Base-by-base conservation (phyloP, 2,113 vertebrate genomes). In the Oostethus manadensis region DNA sequence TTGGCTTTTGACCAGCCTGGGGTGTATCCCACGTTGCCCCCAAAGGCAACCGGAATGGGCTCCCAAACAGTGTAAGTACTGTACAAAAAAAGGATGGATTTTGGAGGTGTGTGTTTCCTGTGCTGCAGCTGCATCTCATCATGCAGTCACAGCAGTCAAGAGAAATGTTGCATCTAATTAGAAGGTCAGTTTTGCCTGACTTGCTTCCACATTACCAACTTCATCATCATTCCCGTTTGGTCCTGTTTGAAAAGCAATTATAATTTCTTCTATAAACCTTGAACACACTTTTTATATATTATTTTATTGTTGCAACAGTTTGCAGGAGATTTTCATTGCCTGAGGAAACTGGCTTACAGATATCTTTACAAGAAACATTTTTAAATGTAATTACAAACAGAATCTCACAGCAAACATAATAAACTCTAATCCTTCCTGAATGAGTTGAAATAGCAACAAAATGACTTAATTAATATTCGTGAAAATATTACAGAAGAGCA, bases 401-500 rank as follows among this genome's bases (percentile, higher is more conserved):
- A 42, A 13, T 13, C 13, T 42, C 1, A 5, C 11, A 51, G 8
- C 22, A 51, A 33, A 8, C 3, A 44, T 5, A 17, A 44, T 46
- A 48, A 48, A 18, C 18, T 22, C 18, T 13, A 21, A 48, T 48
- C 16, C 50, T 29, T 51, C 50, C 17, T 53, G 29, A 53, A 53
- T 5, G 4, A 10, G 29, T 53, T 53, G 17, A 53, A 35, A 29
- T 10, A 29, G 50, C 14, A 29, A 51, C 48, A 33, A 29, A 35
- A 54, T 50, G 3, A n/a, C 8, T 33, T 42, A 42, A 20, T 40
- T 40, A 1, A 20, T 11, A n/a, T 26, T 45, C 18, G 42, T 17
- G 45, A 26, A 48, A 21, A 21, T 17, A 73, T 73, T 60, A 81
- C 40, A 71, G 53, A 54, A 60, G 45, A 42, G 63, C 44, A 50